phyloP scores from a whole-genome alignment of 2,797 vertebrate genomes.

The Podargus strigoides region DNA sequence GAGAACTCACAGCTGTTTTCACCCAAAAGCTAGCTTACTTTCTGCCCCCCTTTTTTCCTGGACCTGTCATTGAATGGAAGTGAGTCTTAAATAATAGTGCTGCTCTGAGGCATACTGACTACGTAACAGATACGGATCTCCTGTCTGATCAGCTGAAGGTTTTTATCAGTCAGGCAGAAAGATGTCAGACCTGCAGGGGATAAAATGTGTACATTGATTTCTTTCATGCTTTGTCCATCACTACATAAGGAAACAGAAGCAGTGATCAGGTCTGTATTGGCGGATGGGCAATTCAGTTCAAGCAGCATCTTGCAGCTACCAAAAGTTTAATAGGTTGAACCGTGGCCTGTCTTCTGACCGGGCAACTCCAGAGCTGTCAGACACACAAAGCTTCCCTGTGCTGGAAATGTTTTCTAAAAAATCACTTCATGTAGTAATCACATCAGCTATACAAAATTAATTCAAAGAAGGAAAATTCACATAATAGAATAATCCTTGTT shows the following conservation, averaged over 20 bases:
- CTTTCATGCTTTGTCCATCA: not conserved
- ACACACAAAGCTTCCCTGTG: not conserved
- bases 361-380: not conserved
- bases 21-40: not conserved
- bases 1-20: not conserved
- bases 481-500: not conserved
- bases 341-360: not conserved
- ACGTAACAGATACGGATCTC: not conserved
- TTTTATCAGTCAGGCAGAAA: conserved; percentile 28
- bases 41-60: not conserved
- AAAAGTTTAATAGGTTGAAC: not conserved
- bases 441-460: not conserved
- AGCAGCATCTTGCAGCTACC: not conserved
- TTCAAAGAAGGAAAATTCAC: not conserved
- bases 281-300: not conserved
- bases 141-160: not conserved
- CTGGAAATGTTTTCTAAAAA: not conserved
- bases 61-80: not conserved
- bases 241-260: not conserved
- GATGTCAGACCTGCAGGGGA: not conserved
- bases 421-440: accelerated
- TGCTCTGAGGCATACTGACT: not conserved
- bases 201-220: not conserved
- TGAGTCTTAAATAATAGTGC: not conserved
- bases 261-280: not conserved